These are phyloP conservation scores for Pseudomyrmex dendroicus DNA, from an alignment of 1,140 invertebrate species.

Conservation along the genomic window DNA sequence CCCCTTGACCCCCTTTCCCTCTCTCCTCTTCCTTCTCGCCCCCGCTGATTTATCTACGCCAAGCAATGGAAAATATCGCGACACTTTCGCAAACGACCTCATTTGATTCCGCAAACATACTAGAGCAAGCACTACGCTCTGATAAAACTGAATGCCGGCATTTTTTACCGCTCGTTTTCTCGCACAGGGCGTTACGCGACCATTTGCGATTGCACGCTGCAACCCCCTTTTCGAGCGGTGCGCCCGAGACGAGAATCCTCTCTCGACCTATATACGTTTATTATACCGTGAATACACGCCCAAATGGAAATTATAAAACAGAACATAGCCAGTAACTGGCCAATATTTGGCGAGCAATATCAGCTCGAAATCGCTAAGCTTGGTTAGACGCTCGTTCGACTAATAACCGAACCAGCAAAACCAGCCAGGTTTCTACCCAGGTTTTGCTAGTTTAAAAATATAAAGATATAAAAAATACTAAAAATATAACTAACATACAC, in stretches of 20 bases:
- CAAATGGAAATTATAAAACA: neutral
- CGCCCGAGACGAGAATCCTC: neutral
- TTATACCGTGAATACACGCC: neutral
- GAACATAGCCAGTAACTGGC: no score
- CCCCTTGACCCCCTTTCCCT: no score
- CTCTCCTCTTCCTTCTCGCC: neutral
- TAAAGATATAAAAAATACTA: no score
- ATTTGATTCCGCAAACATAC: constrained; percentile 43
- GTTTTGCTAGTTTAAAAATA: no score
- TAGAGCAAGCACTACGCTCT: neutral
- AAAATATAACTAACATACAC: no score
- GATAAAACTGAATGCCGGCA: constrained; percentile 37
- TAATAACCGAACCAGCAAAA: no score
- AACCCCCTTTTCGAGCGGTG: neutral
- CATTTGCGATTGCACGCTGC: constrained; percentile 7
- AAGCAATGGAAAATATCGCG: constrained; percentile 34
- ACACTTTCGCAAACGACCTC: constrained; percentile 56
- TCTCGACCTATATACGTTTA: neutral
- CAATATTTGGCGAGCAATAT: no score
- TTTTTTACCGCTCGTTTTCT: constrained; percentile 14
- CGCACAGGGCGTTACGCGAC: constrained; percentile 4
- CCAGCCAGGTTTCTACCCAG: no score
- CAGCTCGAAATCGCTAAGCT: no score
- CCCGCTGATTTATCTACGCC: constrained; percentile 39
- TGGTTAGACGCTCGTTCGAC: no score